phyloP scores from a whole-genome alignment of 2,888 invertebrate genomes.

The Xanthorhoe spadicearia region DNA sequence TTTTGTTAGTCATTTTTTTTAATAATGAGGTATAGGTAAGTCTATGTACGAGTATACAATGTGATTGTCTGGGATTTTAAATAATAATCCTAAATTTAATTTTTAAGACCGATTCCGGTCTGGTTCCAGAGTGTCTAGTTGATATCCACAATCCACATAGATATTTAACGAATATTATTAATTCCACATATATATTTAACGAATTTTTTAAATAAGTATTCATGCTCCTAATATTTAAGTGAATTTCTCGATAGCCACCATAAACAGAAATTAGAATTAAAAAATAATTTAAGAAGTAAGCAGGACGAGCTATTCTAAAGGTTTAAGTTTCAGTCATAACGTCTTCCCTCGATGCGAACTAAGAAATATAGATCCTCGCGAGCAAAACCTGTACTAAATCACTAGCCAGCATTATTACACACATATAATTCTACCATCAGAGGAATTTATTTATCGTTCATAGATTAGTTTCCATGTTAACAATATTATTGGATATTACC shows the following conservation, averaged over 20 bases:
- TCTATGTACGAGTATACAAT: too few species aligned
- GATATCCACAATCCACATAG: too few species aligned
- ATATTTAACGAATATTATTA: too few species aligned
- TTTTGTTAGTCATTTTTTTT: too few species aligned
- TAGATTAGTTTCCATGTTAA: conserved; percentile 26
- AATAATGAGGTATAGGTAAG: too few species aligned
- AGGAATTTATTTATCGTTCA: conserved; percentile 43
- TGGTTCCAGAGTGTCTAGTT: too few species aligned
- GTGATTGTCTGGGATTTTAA: too few species aligned
- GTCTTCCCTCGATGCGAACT: conserved; percentile 81
- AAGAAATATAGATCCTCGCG: conserved; percentile 81
- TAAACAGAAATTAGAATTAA: neutral
- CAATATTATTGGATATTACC: conserved; percentile 11
- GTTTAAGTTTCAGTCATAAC: conserved; percentile 80
- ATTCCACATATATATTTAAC: too few species aligned
- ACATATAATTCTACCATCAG: conserved; percentile 60
- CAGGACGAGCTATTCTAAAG: conserved; percentile 63
- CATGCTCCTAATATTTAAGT: too few species aligned
- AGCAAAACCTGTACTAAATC: conserved; percentile 83
- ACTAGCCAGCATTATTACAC: conserved; percentile 78
- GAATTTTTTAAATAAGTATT: too few species aligned
- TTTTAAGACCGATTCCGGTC: too few species aligned
- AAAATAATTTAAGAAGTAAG: conserved; percentile 18
- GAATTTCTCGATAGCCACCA: neutral
- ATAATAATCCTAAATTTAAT: too few species aligned